Conservation (phyloP, 2,888 invertebrate species). For the Microdon myrmicae region DNA sequence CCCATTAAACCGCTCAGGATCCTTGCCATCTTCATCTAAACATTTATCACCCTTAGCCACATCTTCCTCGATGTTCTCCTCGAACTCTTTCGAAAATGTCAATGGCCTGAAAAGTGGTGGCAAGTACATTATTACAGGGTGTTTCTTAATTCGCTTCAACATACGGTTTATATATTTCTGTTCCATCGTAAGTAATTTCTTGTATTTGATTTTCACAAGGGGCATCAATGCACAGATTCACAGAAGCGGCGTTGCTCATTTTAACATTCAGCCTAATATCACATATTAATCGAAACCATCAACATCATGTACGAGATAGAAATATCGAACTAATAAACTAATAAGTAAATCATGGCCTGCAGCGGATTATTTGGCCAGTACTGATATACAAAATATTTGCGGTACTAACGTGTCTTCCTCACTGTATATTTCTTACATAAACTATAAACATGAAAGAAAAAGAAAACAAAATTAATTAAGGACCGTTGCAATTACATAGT, state of each 20-base stretch:
- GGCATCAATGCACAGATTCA: constrained; percentile 92
- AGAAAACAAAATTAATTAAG: too few species aligned
- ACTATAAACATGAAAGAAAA: too few species aligned
- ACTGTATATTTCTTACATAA: too few species aligned
- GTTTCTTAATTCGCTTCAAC: constrained; percentile 65
- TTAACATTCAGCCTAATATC: constrained; percentile 41
- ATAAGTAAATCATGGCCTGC: too few species aligned
- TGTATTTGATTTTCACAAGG: constrained; percentile 96
- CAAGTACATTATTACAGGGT: too few species aligned
- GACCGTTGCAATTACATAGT: too few species aligned
- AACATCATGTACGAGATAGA: too few species aligned
- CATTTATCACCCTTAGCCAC: constrained; percentile 74
- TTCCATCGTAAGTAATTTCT: constrained; percentile 96
- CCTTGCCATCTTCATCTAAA: constrained; percentile 76
- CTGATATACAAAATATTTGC: too few species aligned
- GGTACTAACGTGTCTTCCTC: too few species aligned
- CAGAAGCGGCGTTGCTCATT: constrained; percentile 77
- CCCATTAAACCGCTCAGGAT: constrained; percentile 82
- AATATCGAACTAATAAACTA: too few species aligned
- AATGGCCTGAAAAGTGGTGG: constrained; percentile 76
- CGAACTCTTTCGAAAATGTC: constrained; percentile 95
- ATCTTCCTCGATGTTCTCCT: constrained; percentile 75
- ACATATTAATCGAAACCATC: too few species aligned
- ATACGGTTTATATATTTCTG: constrained; percentile 96
- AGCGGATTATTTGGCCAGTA: too few species aligned